Evolutionary conservation across 2,888 invertebrate species (phyloP).

Genomic region (Ophion costatus): DNA sequence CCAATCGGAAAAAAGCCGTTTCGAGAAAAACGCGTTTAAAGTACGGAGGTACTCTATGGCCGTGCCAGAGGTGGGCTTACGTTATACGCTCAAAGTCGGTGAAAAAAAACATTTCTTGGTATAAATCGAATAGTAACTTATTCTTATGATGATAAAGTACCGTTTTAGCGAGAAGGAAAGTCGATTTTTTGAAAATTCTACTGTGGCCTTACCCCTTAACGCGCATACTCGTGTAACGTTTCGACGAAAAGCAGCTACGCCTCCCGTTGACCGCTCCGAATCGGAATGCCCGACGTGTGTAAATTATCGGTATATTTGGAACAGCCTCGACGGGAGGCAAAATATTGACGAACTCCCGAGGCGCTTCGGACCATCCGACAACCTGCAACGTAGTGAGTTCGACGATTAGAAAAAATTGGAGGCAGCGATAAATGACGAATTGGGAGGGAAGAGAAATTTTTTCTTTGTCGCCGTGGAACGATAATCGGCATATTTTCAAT

Average conservation of each 20-base stretch:
- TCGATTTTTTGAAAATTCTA: no score
- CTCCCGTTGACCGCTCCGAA: neutral
- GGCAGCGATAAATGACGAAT: neutral
- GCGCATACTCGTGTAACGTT: neutral
- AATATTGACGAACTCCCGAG: neutral
- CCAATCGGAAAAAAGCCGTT: no score
- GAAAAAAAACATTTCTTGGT: no score
- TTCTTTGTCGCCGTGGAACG: neutral
- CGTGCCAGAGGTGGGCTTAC: no score
- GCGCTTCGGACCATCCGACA: neutral
- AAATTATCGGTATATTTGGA: slow-evolving; percentile 25
- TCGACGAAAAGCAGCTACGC: slow-evolving; percentile 19
- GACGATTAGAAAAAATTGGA: neutral
- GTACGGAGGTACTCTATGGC: no score
- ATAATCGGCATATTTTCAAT: neutral
- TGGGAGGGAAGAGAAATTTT: neutral
- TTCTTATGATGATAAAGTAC: no score
- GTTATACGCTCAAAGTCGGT: no score
- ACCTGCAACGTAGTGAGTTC: no score
- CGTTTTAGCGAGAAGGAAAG: no score
- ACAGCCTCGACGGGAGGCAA: neutral
- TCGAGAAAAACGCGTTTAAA: no score
- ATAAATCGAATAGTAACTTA: no score
- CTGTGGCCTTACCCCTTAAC: no score
- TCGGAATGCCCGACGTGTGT: slow-evolving; percentile 12